Conservation (phyloP, 2,888 invertebrate species). For the Anticlea derivata region DNA sequence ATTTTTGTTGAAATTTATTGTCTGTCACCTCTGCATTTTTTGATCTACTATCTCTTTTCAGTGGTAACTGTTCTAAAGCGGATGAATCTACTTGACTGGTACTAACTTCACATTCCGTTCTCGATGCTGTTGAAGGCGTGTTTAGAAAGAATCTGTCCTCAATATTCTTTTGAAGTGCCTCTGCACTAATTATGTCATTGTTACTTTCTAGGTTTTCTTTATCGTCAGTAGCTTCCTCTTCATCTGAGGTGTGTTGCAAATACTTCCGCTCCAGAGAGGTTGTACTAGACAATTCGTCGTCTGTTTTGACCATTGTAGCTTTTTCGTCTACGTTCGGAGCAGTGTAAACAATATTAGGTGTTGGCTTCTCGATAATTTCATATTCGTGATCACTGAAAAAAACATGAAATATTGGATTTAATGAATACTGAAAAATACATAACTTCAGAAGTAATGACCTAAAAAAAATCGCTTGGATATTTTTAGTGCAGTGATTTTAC, state of each 20-base stretch:
- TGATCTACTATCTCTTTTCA: constrained; percentile 82
- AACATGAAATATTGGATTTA: constrained; percentile 32
- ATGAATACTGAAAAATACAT: constrained; percentile 17
- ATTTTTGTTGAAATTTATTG: constrained; percentile 85
- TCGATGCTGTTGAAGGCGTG: constrained; percentile 83
- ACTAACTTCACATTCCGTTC: constrained; percentile 86
- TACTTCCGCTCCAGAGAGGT: constrained; percentile 76
- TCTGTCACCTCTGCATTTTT: constrained; percentile 80
- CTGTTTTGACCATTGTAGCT: constrained; percentile 61
- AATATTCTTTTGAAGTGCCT: constrained; percentile 85
- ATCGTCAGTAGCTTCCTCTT: constrained; percentile 67
- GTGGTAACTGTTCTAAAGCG: constrained; percentile 85
- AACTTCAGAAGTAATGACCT: background rate
- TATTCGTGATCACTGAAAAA: constrained; percentile 95
- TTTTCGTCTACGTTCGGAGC: constrained; percentile 66
- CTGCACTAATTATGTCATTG: constrained; percentile 66
- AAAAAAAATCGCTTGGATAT: constrained; percentile 46
- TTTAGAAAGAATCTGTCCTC: constrained; percentile 86
- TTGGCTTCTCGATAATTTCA: constrained; percentile 92
- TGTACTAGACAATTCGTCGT: constrained; percentile 80
- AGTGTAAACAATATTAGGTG: constrained; percentile 69
- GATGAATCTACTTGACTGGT: constrained; percentile 88
- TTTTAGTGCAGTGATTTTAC: constrained; percentile 9
- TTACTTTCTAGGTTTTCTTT: constrained; percentile 57
- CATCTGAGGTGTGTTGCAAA: constrained; percentile 78